Percentiles rank a stretch among this genome's conserved stretches.
These are phyloP conservation scores for Salmo trutta DNA, from an alignment of 2,797 vertebrate species.

Conservation along the genomic window DNA sequence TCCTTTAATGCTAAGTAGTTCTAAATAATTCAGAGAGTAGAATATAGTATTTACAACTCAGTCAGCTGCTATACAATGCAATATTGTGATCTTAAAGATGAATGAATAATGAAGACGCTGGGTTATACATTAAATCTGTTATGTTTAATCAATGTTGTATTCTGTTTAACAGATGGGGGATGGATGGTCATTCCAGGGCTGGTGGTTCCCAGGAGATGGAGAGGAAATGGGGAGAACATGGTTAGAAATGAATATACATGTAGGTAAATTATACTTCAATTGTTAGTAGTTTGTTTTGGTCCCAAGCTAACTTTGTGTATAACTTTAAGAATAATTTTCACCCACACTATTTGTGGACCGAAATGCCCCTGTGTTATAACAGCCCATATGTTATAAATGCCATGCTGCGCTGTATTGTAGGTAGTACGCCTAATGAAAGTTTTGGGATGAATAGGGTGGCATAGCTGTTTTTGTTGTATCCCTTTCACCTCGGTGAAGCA, in stretches of 20 bases:
- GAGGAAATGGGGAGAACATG: neutral
- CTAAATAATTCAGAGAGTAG: slow-evolving; percentile 61
- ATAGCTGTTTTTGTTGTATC: slow-evolving; percentile 17
- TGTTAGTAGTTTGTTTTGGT: slow-evolving; percentile 1
- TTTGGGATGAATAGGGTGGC: neutral
- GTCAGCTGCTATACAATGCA: slow-evolving; percentile 6
- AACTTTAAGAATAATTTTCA: neutral
- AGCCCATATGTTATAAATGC: slow-evolving; percentile 9
- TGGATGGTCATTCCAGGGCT: neutral
- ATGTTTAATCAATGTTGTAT: slow-evolving; percentile 45
- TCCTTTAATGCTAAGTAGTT: slow-evolving; percentile 35
- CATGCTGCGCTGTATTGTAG: neutral
- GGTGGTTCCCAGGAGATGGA: neutral
- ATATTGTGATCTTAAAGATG: slow-evolving; percentile 40
- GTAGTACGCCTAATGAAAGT: neutral
- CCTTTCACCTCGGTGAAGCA: slow-evolving; percentile 7
- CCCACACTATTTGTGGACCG: neutral
- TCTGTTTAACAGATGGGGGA: slow-evolving; percentile 9
- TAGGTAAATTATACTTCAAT: neutral
- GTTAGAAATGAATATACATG: neutral
- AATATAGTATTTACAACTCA: slow-evolving; percentile 9
- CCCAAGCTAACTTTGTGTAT: neutral
- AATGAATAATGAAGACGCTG: slow-evolving; percentile 53
- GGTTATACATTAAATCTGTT: slow-evolving; percentile 37
- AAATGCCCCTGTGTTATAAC: neutral